phyloP scores from a whole-genome alignment of 1,140 invertebrate genomes.

The Psix sp. region DNA sequence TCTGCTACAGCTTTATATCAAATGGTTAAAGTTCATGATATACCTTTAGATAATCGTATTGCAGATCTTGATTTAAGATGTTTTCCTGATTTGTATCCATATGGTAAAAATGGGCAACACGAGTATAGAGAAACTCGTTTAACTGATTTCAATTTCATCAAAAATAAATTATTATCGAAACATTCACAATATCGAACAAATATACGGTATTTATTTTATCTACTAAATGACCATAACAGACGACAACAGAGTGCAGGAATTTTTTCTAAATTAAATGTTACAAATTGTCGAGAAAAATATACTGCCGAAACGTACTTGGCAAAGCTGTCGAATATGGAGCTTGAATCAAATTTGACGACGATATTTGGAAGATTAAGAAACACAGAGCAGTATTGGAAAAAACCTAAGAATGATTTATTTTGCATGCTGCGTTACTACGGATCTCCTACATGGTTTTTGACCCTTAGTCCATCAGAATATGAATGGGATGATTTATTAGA shows the following conservation, averaged over 20 bases:
- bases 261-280: constrained; percentile 61
- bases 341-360: constrained; percentile 56
- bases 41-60: constrained; percentile 43
- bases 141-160: constrained; percentile 60
- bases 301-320: constrained; percentile 32
- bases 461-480: constrained; percentile 67
- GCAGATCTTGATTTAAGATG: constrained; percentile 61
- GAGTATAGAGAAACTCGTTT: constrained; percentile 44
- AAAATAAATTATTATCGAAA: constrained; percentile 55
- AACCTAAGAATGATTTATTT: constrained; percentile 58
- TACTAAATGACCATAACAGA: constrained; percentile 58
- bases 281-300: constrained; percentile 48
- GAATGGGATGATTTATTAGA: constrained; percentile 56
- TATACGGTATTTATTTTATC: constrained; percentile 65
- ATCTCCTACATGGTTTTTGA: constrained; percentile 70
- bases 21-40: constrained; percentile 62
- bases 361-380: constrained; percentile 62
- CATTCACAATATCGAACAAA: constrained; percentile 60
- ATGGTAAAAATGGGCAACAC: constrained; percentile 60
- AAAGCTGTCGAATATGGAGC: constrained; percentile 17
- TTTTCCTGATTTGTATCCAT: constrained; percentile 65
- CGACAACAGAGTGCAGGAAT: constrained; percentile 49
- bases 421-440: constrained; percentile 67
- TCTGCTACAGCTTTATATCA: constrained; percentile 60
- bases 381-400: constrained; percentile 61